phyloP scores from a whole-genome alignment of 2,797 vertebrate genomes.

The Meda fulgida region DNA sequence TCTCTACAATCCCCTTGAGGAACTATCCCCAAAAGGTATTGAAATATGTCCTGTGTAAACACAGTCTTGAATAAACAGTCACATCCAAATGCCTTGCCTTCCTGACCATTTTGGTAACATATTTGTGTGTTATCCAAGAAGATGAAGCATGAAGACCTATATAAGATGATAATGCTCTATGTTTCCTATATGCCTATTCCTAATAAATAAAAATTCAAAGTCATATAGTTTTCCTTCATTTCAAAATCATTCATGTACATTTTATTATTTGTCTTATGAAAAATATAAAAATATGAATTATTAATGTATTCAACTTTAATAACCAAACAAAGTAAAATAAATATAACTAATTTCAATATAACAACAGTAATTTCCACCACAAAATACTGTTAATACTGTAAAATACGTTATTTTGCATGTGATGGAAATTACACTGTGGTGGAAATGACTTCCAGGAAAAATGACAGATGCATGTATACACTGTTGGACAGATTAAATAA shows the following conservation, averaged over 20 bases:
- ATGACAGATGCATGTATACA: background rate
- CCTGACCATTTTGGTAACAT: slow-evolving; percentile 78
- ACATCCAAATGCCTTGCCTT: slow-evolving; percentile 55
- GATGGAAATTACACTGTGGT: background rate
- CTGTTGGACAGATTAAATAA: background rate
- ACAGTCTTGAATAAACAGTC: slow-evolving; percentile 58
- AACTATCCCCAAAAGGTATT: slow-evolving; percentile 68
- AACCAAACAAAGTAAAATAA: background rate
- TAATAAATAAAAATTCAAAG: no score
- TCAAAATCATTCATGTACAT: background rate
- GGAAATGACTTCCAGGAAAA: background rate
- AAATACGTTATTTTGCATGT: no score
- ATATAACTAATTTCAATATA: no score
- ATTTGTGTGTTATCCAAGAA: slow-evolving; percentile 75
- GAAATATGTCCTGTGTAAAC: slow-evolving; percentile 78
- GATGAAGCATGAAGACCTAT: slow-evolving; percentile 52
- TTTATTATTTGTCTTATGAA: background rate
- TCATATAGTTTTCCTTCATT: no score
- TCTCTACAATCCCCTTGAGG: slow-evolving; percentile 63
- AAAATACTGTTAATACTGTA: no score
- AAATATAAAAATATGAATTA: background rate
- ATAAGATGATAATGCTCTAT: slow-evolving; percentile 22
- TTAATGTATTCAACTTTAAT: background rate
- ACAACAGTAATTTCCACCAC: no score
- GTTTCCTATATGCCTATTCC: background rate